Conservation (phyloP, 2,797 vertebrate genomes). For the Oryzias dopingdopingensis region DNA sequence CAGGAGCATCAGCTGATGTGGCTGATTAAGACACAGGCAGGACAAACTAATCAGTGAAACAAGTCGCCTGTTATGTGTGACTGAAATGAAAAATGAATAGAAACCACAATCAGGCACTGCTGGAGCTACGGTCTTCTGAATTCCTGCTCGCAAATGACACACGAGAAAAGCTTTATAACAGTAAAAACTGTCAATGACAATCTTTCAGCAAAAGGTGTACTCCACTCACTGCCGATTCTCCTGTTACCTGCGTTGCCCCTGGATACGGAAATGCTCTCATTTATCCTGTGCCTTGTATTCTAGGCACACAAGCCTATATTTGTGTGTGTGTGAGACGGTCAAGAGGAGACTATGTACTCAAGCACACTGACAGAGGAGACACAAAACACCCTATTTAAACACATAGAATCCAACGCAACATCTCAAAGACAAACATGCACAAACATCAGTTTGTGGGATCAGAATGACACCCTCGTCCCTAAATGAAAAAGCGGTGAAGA, state of each 20-base stretch:
- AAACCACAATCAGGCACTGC: slow-evolving; percentile 2
- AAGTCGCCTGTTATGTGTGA: slow-evolving; percentile 14
- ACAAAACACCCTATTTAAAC: too few relatives aligned
- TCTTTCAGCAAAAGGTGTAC: slow-evolving; percentile 16
- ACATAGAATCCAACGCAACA: too few relatives aligned
- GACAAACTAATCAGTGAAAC: slow-evolving; percentile 42
- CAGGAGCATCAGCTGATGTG: slow-evolving; percentile 41
- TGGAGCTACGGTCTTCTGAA: not conserved
- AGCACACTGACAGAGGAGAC: not conserved
- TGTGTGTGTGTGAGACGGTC: slow-evolving; percentile 6
- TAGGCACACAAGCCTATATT: slow-evolving; percentile 29
- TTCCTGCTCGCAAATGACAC: slow-evolving; percentile 21
- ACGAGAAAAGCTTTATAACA: slow-evolving; percentile 23
- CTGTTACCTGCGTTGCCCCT: slow-evolving; percentile 59
- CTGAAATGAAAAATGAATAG: slow-evolving; percentile 1
- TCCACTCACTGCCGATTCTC: slow-evolving; percentile 24
- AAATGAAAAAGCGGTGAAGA: too few relatives aligned
- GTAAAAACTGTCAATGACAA: slow-evolving; percentile 11
- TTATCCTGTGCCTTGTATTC: slow-evolving; percentile 46
- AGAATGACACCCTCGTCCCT: too few relatives aligned
- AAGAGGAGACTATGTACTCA: not conserved
- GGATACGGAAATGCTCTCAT: slow-evolving; percentile 40
- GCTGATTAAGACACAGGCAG: slow-evolving; percentile 44
- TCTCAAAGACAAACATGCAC: not conserved
- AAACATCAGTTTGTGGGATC: too few relatives aligned